These are phyloP conservation scores for Carassius gibelio DNA, from an alignment of 2,113 vertebrate species.

Conservation along the genomic window DNA sequence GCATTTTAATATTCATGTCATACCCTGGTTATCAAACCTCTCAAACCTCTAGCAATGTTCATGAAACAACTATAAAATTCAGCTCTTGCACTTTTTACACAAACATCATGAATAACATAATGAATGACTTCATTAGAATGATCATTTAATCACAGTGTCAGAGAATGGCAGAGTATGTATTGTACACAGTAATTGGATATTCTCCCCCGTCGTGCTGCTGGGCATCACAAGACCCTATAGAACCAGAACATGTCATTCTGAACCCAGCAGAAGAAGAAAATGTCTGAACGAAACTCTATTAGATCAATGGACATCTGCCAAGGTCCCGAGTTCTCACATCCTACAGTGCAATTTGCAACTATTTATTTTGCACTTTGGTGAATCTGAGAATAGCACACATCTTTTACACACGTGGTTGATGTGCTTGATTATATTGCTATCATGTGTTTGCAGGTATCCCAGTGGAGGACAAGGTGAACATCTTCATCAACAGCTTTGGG, in stretches of 20 bases:
- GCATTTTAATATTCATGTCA: neutral
- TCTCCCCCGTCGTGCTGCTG: neutral
- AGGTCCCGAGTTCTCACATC: neutral
- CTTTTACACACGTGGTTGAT: slow-evolving; percentile 2
- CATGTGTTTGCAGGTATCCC: slow-evolving; percentile 84
- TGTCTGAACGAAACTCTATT: neutral
- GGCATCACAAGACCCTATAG: slow-evolving; percentile 2
- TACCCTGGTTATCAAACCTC: slow-evolving; percentile 5
- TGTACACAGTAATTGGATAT: slow-evolving; percentile 34
- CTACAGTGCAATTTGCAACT: neutral
- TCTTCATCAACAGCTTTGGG: slow-evolving; percentile 98
- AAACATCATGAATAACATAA: neutral
- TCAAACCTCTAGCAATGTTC: neutral
- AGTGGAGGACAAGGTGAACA: slow-evolving; percentile 94
- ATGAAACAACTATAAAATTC: neutral
- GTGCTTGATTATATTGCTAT: slow-evolving; percentile 9
- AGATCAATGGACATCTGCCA: neutral
- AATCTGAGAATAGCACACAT: slow-evolving; percentile 10
- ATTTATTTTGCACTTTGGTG: neutral
- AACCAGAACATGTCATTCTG: neutral
- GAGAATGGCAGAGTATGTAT: slow-evolving; percentile 4
- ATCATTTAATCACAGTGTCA: slow-evolving; percentile 35
- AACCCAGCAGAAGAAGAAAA: neutral
- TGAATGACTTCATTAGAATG: slow-evolving; percentile 40
- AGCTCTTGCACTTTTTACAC: neutral